A percentile compares a stretch with the other conserved stretches of the same genome.
Conservation (phyloP, 35 echinoderm and acorn worm genomes). For the Anneissia japonica region DNA sequence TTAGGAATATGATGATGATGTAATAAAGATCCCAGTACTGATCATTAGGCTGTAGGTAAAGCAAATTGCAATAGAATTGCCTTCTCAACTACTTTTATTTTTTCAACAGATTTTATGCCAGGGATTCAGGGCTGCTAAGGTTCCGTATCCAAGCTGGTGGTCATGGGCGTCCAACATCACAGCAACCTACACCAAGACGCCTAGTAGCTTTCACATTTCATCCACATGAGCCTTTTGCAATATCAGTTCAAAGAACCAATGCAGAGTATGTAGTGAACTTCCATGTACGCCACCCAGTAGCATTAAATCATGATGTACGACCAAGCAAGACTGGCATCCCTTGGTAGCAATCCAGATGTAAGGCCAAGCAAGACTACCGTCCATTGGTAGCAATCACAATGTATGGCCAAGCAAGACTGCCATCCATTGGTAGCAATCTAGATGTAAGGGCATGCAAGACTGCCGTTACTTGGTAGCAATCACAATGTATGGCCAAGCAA, state of each 20-base stretch:
- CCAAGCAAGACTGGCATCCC: neutral
- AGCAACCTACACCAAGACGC: conserved; percentile 50
- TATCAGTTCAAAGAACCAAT: conserved; percentile 93
- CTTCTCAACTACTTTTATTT: too few relatives aligned
- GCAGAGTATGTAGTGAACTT: conserved; percentile 99
- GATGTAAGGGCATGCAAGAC: too few relatives aligned
- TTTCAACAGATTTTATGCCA: conserved; percentile 72
- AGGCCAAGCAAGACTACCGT: too few relatives aligned
- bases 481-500: neutral
- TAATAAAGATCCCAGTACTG: too few relatives aligned
- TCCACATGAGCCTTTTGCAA: conserved; percentile 96
- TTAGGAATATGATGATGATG: too few relatives aligned
- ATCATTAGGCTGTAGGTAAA: too few relatives aligned
- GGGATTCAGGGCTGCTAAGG: conserved; percentile 86
- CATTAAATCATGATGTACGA: neutral
- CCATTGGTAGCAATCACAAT: too few relatives aligned
- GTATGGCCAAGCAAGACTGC: neutral
- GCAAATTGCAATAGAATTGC: too few relatives aligned
- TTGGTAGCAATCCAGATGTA: too few relatives aligned
- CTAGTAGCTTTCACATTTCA: conserved; percentile 97
- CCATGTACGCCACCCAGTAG: conserved; percentile 63
- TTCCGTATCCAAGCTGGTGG: conserved; percentile 91
- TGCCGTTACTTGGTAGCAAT: too few relatives aligned
- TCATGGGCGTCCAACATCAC: conserved; percentile 36
- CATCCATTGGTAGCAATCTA: neutral